Base-by-base conservation (phyloP, 2,888 invertebrate species). In the Fabriciana adippe region DNA sequence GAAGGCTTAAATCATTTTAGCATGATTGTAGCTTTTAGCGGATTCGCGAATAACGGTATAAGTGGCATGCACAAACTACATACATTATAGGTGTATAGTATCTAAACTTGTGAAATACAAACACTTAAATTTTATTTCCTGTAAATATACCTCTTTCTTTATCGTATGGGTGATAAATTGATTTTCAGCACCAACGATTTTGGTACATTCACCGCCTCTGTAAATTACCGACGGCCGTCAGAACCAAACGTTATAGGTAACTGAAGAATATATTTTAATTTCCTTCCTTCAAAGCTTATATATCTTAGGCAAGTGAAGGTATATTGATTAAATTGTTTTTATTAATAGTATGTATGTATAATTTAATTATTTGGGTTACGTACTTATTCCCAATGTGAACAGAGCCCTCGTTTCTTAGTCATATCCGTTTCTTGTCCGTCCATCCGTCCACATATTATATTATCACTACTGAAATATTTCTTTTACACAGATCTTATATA, bases 121-220 rank as follows among this genome's bases (percentile, higher is more conserved):
- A 31, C 59, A 26, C 18, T 48, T n/a, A 47, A 47, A 11, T 18
- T 3, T 14, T 47, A 59, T 60, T 47, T 26, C 21, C 53, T 45
- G 45, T 26, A 47, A 59, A 55, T 18, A 59, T 31, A 31, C 16
- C 51, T 53, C 18, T 26, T 53, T 16, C 26, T 65, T 57, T 16
- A 50, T 16, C 48, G 15, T 55, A 53, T 57, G 26, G 26, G 65
- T 59, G 53, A 59, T 59, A 51, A 57, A 57, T 65, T 65, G 65
- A 45, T 59, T 57, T 57, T 57, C 41, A 59, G 45, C 51, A 51
- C 26, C 57, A 45, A 57, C 55, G 51, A 53, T 57, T 48, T 53
- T 51, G 15, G 51, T 51, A 53, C 21, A 53, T 51, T 41, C 51
- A 53, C 51, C 51, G 61, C 53, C 48, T 54, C 45, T 53, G 57